Conservation (phyloP, 1,140 invertebrate genomes). For the Lordiphosa mommai region DNA sequence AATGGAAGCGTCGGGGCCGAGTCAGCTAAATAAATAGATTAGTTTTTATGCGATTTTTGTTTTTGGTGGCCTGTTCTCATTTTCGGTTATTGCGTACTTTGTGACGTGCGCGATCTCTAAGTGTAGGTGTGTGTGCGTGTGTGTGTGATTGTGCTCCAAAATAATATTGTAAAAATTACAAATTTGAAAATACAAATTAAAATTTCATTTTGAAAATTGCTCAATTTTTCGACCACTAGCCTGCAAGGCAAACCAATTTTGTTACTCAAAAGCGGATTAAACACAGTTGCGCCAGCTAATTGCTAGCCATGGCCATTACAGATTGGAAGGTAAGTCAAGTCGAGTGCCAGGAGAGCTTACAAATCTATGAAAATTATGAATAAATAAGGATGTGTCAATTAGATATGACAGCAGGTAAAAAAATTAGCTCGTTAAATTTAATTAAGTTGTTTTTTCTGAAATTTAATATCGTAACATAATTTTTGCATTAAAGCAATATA, state of each 20-base stretch:
- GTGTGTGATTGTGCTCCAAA: conserved; percentile 17
- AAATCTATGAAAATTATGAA: no score
- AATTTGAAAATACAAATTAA: conserved; percentile 24
- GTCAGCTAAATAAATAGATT: conserved; percentile 72
- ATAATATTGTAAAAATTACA: conserved; percentile 42
- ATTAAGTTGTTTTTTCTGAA: no score
- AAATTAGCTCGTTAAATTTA: no score
- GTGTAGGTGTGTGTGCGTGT: conserved; percentile 7
- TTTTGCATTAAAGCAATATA: no score
- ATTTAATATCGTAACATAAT: no score
- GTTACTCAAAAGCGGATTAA: conserved; percentile 41
- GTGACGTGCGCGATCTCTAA: conserved; percentile 42
- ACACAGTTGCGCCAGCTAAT: no score
- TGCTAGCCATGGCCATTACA: no score
- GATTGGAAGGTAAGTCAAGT: no score
- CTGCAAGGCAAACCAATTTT: conserved; percentile 29
- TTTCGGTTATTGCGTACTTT: conserved; percentile 44
- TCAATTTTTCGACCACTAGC: conserved; percentile 19
- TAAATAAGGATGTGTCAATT: no score
- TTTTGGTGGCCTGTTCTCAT: background rate
- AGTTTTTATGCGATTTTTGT: conserved; percentile 46
- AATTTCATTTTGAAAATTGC: conserved; percentile 28
- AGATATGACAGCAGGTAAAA: no score
- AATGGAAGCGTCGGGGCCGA: conserved; percentile 29
- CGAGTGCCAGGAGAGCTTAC: no score